These are phyloP conservation scores for Ormyrus thymus DNA, from an alignment of 2,888 invertebrate genomes.

Conservation along the genomic window DNA sequence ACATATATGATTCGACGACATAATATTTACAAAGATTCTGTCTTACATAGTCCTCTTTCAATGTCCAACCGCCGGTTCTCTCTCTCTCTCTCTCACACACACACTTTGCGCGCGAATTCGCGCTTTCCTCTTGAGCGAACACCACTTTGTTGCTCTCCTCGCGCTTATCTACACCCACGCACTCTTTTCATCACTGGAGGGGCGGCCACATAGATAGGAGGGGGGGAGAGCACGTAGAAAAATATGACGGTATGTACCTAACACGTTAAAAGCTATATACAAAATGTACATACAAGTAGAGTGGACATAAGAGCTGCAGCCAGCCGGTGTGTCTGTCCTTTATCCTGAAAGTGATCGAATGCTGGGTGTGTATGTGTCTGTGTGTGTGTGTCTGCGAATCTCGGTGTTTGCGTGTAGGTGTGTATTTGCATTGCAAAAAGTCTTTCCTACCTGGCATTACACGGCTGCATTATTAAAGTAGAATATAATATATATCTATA, in stretches of 20 bases:
- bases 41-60: constrained; percentile 19
- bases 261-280: constrained; percentile 64
- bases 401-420: neutral
- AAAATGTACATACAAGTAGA: constrained; percentile 64
- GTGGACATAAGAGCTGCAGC: constrained; percentile 34
- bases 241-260: constrained; percentile 69
- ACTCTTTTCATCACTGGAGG: constrained; percentile 45
- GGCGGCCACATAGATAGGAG: neutral
- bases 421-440: constrained; percentile 22
- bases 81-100: constrained; percentile 51
- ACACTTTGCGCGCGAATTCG: neutral
- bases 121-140: neutral
- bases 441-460: constrained; percentile 10
- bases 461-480: neutral
- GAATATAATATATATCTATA: constrained; percentile 10
- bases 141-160: neutral
- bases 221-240: constrained; percentile 67
- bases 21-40: constrained; percentile 51
- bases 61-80: neutral
- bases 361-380: neutral
- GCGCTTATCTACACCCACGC: neutral
- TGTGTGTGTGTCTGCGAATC: neutral
- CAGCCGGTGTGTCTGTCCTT: constrained; percentile 12
- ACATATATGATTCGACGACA: constrained; percentile 48
- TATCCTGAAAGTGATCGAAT: constrained; percentile 31